Evolutionary conservation across 1,140 invertebrate species (phyloP).

Genomic region (Drosophila paulistorum): DNA sequence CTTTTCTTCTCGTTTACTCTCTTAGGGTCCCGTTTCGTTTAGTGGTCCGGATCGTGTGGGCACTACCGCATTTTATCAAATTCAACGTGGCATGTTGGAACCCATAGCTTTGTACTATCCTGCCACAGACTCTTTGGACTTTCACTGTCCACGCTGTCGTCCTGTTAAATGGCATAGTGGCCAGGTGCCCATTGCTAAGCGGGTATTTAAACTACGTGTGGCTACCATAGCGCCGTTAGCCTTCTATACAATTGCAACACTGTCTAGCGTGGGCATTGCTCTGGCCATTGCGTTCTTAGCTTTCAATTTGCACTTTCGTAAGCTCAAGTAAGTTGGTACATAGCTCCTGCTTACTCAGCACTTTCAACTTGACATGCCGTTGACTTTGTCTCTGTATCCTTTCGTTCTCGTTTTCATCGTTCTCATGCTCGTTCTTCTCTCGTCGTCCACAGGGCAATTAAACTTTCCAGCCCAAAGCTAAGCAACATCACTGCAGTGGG

Average conservation of each 20-base stretch:
- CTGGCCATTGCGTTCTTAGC: conserved; percentile 90
- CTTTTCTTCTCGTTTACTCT: background rate
- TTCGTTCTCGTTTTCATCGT: background rate
- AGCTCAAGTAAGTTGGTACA: conserved; percentile 88
- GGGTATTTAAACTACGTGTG: conserved; percentile 88
- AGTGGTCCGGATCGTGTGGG: conserved; percentile 93
- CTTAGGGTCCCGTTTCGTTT: conserved; percentile 93
- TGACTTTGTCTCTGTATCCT: conserved; percentile 8
- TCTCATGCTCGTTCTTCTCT: conserved; percentile 18
- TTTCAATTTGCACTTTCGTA: conserved; percentile 94
- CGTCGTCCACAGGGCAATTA: conserved; percentile 87
- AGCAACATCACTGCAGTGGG: conserved; percentile 98
- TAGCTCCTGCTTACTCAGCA: conserved; percentile 44
- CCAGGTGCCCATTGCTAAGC: conserved; percentile 90
- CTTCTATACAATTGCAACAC: conserved; percentile 87
- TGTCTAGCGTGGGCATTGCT: conserved; percentile 90
- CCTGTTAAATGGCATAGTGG: conserved; percentile 89
- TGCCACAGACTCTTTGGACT: conserved; percentile 86
- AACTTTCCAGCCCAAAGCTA: conserved; percentile 97
- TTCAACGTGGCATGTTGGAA: conserved; percentile 89
- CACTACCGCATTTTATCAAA: conserved; percentile 92
- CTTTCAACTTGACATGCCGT: conserved; percentile 38
- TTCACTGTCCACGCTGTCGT: conserved; percentile 88
- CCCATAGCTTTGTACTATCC: conserved; percentile 91
- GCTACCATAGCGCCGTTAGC: conserved; percentile 90